Evolutionary conservation across 2,797 vertebrate species (phyloP), one percentile per base, ranked within the genome.

Genomic region (Schizothorax lantsangensis): DNA sequence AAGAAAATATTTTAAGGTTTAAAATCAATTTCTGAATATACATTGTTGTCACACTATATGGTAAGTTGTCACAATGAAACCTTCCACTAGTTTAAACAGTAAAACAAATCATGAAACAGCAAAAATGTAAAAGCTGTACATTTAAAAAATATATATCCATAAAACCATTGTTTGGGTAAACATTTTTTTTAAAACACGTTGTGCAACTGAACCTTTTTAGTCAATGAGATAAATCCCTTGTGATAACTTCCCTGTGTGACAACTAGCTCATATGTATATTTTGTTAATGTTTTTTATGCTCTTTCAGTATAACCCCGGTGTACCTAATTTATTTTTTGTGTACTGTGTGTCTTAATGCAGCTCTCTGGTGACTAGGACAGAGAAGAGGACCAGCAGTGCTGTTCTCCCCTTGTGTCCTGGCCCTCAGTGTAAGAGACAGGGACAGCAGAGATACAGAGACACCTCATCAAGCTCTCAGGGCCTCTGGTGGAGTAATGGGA

Each of bases 401-500:
- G 64, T 38, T 38, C 38, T 77, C 69, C 62, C 87, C 73, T 71
- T 79, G 83, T 75, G 78, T 73, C 78, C 82, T 36, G 77, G 77
- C 81, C 68, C 75, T 81, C 69, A 30, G 83, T 68, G 73, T 66
- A 45, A 84, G 45, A 84, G 69, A 73, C 66, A 59, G 36, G 3
- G 78, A 59, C 83, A 30, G n/a, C 49, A 75, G 38, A 62, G 49
- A 68, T 71, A 79, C 54, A 62, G 78, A 81, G 49, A 84, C 38
- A 86, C 74, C 87, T 75, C 68, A 80, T 87, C 80, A 75, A 64
- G 82, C 79, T 85, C 82, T 87, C 69, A 82, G 64, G 17, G 21
- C 73, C 69, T 72, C 84, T 85, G 75, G 84, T 73, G 78, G 78
- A 88, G 84, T 62, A 86, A 74, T 81, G 23, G 47, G 84, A 84